phyloP scores from a whole-genome alignment of 2,888 invertebrate genomes.

The Clitarchus hookeri region DNA sequence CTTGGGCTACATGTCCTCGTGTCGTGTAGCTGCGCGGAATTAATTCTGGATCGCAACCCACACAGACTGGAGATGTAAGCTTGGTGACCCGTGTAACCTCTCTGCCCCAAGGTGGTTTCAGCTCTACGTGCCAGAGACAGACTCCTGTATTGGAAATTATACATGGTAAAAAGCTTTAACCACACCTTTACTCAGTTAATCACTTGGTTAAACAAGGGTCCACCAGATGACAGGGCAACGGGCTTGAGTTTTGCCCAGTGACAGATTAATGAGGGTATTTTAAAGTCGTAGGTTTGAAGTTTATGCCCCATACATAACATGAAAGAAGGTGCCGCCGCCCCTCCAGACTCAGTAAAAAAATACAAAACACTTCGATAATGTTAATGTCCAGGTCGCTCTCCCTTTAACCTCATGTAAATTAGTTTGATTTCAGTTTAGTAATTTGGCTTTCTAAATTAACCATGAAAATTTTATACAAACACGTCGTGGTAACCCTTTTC shows the following conservation, averaged over 20 bases:
- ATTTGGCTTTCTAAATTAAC: background rate
- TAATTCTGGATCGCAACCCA: background rate
- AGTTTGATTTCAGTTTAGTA: conserved; percentile 14
- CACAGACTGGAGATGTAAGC: background rate
- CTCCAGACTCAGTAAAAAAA: background rate
- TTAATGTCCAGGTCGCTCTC: background rate
- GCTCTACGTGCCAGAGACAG: background rate
- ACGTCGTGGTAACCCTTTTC: background rate
- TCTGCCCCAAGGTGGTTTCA: background rate
- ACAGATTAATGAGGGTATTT: background rate
- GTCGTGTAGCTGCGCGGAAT: background rate
- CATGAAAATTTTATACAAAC: background rate
- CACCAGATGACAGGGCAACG: background rate
- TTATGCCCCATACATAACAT: background rate
- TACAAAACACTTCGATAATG: background rate
- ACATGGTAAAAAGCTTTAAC: background rate
- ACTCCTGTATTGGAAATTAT: background rate
- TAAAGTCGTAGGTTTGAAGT: background rate
- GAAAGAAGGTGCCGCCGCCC: background rate
- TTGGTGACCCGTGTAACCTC: background rate
- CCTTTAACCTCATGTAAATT: background rate
- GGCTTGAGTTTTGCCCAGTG: background rate
- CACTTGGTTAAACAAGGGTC: background rate
- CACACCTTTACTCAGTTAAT: background rate
- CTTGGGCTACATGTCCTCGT: too few species aligned